Evolutionary conservation across 2,113 vertebrate genomes (phyloP), one percentile per base, ranked within the genome.

Genomic region (Hiodon alosoides): DNA sequence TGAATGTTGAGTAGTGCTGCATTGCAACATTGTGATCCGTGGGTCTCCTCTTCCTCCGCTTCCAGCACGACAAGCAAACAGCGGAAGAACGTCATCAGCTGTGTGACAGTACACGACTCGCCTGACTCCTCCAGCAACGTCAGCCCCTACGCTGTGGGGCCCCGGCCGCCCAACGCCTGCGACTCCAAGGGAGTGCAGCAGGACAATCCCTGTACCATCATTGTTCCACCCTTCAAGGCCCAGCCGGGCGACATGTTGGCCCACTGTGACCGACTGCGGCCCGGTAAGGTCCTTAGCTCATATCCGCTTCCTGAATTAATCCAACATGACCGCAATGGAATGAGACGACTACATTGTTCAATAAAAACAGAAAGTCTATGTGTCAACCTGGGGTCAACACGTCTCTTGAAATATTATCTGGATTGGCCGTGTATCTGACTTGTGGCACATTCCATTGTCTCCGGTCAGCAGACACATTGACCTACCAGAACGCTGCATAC

Each of bases 1-100:
- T 62, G 5, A 62, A n/a, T 62, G 60, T 5, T 13, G n/a, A n/a
- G 14, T 2, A 14, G 60, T 13, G 60, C 14, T 1, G 9, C 31
- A 31, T 2, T 31, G 31, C 31, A 31, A 31, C 31, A 31, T 31
- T 31, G 31, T 31, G 31, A 31, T 31, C 31, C 31, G 54, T n/a
- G 54, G 64, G 31, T 16, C 3, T 6, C 46, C 8, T 76, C 67
- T 11, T 7, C 68, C 67, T 64, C 48, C 16, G 72, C 76, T 77
- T 86, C 46, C 89, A 93, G 91, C 89, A 89, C 89, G 46, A 80
- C 90, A 79, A 92, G 95, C 80, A 95, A 95, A 86, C 96, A 98
- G 84, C 94, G 97, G 69, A 93, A 98, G 61, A 98, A 99, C 0
- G 97, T 99, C 69, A 98, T 99, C 91, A 99, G 97, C 94, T 99